A percentile compares a stretch with the other conserved stretches of the same genome.
These are phyloP conservation scores for Sycophila texana DNA, from an alignment of 2,888 invertebrate genomes.

Conservation along the genomic window DNA sequence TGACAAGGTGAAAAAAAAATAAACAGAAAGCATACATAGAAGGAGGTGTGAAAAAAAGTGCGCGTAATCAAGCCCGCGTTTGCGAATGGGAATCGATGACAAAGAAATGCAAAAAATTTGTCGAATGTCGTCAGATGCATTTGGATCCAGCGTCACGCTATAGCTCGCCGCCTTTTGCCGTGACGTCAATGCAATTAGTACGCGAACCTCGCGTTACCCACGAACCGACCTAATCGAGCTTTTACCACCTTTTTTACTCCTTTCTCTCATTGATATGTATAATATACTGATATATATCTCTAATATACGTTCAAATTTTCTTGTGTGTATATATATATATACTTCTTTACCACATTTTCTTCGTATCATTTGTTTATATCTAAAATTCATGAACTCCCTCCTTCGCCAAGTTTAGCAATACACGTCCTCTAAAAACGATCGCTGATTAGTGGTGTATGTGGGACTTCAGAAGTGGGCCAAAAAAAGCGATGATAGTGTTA, in stretches of 20 bases:
- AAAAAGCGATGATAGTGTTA: constrained; percentile 11
- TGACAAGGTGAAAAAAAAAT: not conserved
- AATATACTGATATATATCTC: constrained; percentile 29
- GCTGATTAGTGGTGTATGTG: not conserved
- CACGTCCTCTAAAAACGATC: constrained; percentile 29
- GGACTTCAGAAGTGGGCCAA: not conserved
- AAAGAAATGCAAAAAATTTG: not conserved
- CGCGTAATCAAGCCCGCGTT: not conserved
- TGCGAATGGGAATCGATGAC: not conserved
- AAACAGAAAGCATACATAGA: no score
- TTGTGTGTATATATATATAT: constrained; percentile 32
- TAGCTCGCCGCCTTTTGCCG: not conserved
- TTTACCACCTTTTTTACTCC: not conserved
- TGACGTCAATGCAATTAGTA: constrained; percentile 24
- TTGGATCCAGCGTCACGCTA: not conserved
- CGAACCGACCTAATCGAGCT: constrained; percentile 38
- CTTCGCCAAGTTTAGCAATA: constrained; percentile 2
- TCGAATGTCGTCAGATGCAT: constrained; percentile 1
- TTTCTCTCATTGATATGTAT: constrained; percentile 27
- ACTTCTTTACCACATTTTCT: constrained; percentile 9
- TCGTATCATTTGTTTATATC: constrained; percentile 14
- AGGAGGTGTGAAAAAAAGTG: not conserved
- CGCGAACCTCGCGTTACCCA: constrained; percentile 19
- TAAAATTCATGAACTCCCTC: constrained; percentile 35
- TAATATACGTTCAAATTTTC: constrained; percentile 32